Evolutionary conservation across 1,140 invertebrate genomes (phyloP).

Genomic region (Brachionus sp.): DNA sequence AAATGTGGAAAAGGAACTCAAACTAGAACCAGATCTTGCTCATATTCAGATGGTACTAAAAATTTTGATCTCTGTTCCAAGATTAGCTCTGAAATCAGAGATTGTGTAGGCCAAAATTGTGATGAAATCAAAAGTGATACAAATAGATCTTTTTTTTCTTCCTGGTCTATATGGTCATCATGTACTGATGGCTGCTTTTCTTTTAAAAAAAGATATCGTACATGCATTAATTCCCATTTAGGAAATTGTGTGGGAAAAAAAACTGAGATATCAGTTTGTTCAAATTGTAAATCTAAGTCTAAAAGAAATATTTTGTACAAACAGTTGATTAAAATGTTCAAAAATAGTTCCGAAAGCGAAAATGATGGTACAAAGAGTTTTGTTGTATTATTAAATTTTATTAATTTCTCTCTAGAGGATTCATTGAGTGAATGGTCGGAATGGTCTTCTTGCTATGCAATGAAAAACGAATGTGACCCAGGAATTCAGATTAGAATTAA

Average conservation of each 20-base stretch:
- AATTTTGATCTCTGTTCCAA: background rate
- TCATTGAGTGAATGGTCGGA: constrained; percentile 16
- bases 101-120: constrained; percentile 18
- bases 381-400: background rate
- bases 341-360: background rate
- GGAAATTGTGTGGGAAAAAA: background rate
- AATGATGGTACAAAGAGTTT: background rate
- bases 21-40: background rate
- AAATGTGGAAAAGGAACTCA: constrained; percentile 27
- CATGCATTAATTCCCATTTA: background rate
- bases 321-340: background rate
- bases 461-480: constrained; percentile 2
- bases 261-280: background rate
- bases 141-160: background rate
- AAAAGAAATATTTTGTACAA: constrained; percentile 8
- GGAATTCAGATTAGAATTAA: background rate
- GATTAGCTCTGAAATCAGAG: background rate
- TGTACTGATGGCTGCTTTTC: background rate
- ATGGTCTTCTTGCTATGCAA: constrained; percentile 9
- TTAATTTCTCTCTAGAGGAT: background rate
- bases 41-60: background rate
- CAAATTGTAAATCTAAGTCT: background rate
- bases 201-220: background rate
- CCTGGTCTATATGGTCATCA: constrained; percentile 27
- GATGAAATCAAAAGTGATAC: background rate